Evolutionary conservation across 1,140 invertebrate species (phyloP), one percentile per base, ranked within the genome.

Genomic region (Chionoecetes opilio): DNA sequence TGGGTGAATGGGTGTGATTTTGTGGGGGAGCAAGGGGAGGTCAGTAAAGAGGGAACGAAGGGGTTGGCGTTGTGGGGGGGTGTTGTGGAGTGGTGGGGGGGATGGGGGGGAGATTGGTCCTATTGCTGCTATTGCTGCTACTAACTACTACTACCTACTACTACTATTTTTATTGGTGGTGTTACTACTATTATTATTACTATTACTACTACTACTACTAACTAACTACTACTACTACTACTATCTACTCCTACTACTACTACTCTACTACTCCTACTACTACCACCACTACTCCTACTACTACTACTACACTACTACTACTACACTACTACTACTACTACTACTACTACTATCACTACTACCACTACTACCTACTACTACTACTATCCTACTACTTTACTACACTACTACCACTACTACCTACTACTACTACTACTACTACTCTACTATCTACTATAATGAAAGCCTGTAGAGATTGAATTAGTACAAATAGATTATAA

Each of bases 331-430:
- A 84, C 82, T 84, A 84, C 21, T 84, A 84, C 82, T 84, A 6
- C 21, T 84, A 84, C 82, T 84, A 84, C 31, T 84, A 84, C 82
- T 84, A 84, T 32, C 26, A 84, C 21, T 84, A 84, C 82, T 84
- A 84, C 82, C 21, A 6, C 21, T 84, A 84, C 82, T 85, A 26
- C 82, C 82, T 85, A 26, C 82, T 85, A 26, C 82, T 85, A 85
- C 32, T 85, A 85, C 82, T 85, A 85, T n/a, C n/a, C 82, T 85
- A 85, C 82, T 85, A 85, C 82, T 85, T n/a, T n/a, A n/a, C n/a
- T n/a, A n/a, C n/a, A 85, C 82, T 85, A 86, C 85, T 86, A 86
- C 85, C 3, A 35, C 31, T 86, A 86, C 32, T 86, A 86, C 85
- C 85, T 86, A 86, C 37, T 86, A 86, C 85, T 86, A 34, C 85